Evolutionary conservation across 2,888 invertebrate genomes (phyloP).

Genomic region (Rotaria socialis): DNA sequence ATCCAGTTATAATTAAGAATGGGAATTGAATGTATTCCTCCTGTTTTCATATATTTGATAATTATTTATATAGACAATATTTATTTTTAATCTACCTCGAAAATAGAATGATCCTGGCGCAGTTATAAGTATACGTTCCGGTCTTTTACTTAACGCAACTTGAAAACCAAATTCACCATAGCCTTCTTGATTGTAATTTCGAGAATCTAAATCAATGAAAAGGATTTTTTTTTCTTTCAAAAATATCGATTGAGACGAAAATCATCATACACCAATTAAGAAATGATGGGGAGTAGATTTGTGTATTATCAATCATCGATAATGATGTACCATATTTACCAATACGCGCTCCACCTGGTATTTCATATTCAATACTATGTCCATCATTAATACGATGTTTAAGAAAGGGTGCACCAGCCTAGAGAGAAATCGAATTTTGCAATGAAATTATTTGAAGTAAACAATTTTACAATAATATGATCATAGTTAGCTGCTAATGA

Average conservation of each 20-base stretch:
- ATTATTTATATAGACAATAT: background rate
- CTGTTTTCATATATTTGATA: background rate
- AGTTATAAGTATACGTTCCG: constrained; percentile 1
- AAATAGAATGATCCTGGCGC: constrained; percentile 33
- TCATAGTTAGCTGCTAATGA: background rate
- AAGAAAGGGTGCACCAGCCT: constrained; percentile 20
- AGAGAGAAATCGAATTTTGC: background rate
- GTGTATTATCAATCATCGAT: background rate
- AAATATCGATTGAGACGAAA: background rate
- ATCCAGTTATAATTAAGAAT: background rate
- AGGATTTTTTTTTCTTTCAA: background rate
- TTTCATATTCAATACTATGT: background rate
- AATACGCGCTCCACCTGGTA: background rate
- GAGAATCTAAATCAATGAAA: background rate
- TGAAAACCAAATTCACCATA: constrained; percentile 35
- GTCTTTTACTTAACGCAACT: constrained; percentile 2
- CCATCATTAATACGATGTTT: constrained; percentile 25
- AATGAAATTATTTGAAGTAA: background rate
- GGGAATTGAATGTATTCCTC: constrained; percentile 30
- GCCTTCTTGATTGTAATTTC: constrained; percentile 22
- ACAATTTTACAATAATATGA: constrained; percentile 17
- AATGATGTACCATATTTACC: background rate
- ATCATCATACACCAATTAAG: background rate
- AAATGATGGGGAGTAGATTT: background rate
- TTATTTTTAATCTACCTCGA: constrained; percentile 9